Conservation (phyloP, 30 jellyfish, hydroid and myxozoan genomes). For the Chrysaora quinquecirrha region DNA sequence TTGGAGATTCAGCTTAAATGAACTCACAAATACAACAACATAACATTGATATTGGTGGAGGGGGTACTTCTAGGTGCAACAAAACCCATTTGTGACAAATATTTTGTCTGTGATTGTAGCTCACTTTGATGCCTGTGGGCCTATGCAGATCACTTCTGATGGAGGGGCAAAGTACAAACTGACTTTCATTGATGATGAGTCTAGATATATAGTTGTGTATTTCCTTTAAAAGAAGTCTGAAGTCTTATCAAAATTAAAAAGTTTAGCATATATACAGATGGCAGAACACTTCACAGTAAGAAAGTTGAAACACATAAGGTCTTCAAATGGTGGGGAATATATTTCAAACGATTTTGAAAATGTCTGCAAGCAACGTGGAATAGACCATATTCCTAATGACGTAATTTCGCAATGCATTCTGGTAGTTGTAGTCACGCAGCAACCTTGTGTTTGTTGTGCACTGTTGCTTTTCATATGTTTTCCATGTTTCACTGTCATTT, state of each 20-base stretch:
- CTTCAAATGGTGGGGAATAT: background rate
- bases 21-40: too few relatives aligned
- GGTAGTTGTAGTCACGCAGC: too few relatives aligned
- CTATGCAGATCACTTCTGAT: background rate
- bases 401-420: too few relatives aligned
- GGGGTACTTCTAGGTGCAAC: too few relatives aligned
- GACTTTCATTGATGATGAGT: background rate
- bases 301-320: background rate
- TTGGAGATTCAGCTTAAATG: too few relatives aligned
- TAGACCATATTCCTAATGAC: too few relatives aligned
- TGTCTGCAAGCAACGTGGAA: background rate
- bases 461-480: too few relatives aligned
- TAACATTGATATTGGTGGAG: too few relatives aligned
- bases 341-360: background rate
- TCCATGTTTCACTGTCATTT: too few relatives aligned
- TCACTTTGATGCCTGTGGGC: background rate
- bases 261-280: background rate
- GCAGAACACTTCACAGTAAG: background rate
- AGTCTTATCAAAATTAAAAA: background rate
- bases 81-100: too few relatives aligned
- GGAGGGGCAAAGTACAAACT: background rate
- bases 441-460: too few relatives aligned
- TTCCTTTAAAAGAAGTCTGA: background rate
- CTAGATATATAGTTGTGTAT: background rate
- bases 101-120: background rate